Evolutionary conservation across 2,113 vertebrate genomes (phyloP).

Genomic region (Brachyhypopomus gauderio): DNA sequence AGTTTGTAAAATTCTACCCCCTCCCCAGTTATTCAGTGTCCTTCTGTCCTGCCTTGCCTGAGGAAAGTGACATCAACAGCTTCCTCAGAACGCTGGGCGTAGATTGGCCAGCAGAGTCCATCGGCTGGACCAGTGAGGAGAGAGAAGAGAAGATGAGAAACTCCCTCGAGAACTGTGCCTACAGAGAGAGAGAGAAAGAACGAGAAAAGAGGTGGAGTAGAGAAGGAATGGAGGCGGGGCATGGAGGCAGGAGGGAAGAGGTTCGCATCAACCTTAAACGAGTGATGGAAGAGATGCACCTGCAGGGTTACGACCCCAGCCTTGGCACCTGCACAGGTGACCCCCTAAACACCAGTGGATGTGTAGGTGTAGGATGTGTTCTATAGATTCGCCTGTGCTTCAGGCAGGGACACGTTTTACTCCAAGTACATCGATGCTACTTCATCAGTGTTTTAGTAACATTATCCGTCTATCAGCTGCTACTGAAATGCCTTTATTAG

Average conservation of each 20-base stretch:
- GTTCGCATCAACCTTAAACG: conserved; percentile 76
- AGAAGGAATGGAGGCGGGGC: conserved; percentile 51
- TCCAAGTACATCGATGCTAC: too few species aligned
- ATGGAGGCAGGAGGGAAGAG: conserved; percentile 54
- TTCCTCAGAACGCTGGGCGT: conserved; percentile 79
- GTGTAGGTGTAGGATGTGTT: conserved; percentile 1
- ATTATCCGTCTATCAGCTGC: too few species aligned
- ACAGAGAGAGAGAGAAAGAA: conserved; percentile 66
- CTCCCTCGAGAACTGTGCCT: conserved; percentile 64
- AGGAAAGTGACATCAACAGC: conserved; percentile 65
- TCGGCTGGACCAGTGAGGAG: conserved; percentile 57
- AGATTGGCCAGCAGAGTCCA: conserved; percentile 74
- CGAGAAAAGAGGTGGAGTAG: conserved; percentile 54
- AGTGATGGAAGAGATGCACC: conserved; percentile 74
- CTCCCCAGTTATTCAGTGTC: conserved; percentile 71
- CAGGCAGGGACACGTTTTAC: too few species aligned
- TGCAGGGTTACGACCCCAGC: conserved; percentile 86
- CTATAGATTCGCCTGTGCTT: background rate
- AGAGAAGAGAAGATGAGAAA: conserved; percentile 69
- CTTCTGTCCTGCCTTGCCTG: conserved; percentile 74
- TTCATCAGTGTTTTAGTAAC: too few species aligned
- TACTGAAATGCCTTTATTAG: background rate
- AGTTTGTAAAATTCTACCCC: background rate
- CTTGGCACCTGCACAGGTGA: conserved; percentile 67
- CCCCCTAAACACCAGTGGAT: background rate